Percentiles rank a stretch among this genome's conserved stretches.
These are phyloP conservation scores for Zosterops lateralis DNA, from an alignment of 2,113 vertebrate genomes.

Conservation along the genomic window DNA sequence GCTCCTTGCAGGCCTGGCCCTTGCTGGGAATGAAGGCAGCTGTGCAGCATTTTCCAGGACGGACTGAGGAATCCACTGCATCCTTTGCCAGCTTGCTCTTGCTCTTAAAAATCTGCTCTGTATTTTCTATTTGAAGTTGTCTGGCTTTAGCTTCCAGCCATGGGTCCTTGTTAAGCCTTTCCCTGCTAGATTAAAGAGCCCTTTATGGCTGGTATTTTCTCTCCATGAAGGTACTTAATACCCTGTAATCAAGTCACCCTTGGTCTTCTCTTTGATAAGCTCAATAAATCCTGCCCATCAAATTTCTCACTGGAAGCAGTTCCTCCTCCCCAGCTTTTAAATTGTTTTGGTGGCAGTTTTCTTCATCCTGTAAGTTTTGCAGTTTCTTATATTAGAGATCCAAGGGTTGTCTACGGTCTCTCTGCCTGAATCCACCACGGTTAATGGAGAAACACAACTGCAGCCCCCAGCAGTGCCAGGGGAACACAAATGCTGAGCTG, in stretches of 20 bases:
- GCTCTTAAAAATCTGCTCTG: background rate
- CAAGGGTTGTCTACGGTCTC: background rate
- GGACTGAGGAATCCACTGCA: background rate
- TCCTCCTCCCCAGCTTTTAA: background rate
- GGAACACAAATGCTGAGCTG: background rate
- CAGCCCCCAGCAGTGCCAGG: background rate
- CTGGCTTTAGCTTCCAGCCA: background rate
- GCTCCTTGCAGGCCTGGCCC: background rate
- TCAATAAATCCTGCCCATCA: background rate
- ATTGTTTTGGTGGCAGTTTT: background rate
- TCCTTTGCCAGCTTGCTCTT: background rate
- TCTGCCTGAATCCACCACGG: background rate
- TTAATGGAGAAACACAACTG: background rate
- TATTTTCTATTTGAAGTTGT: background rate
- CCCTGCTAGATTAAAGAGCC: conserved; percentile 15
- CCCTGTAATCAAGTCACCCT: conserved; percentile 48
- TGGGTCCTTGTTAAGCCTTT: background rate
- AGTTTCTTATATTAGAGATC: background rate
- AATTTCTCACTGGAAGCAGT: background rate
- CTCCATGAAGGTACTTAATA: conserved; percentile 33
- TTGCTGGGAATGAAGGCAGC: background rate
- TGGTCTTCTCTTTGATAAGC: conserved; percentile 41
- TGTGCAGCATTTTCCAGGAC: background rate
- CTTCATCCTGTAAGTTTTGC: background rate
- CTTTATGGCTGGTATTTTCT: conserved; percentile 7